phyloP scores from a whole-genome alignment of 2,797 vertebrate genomes.

The Percopsis omiscomaycus region DNA sequence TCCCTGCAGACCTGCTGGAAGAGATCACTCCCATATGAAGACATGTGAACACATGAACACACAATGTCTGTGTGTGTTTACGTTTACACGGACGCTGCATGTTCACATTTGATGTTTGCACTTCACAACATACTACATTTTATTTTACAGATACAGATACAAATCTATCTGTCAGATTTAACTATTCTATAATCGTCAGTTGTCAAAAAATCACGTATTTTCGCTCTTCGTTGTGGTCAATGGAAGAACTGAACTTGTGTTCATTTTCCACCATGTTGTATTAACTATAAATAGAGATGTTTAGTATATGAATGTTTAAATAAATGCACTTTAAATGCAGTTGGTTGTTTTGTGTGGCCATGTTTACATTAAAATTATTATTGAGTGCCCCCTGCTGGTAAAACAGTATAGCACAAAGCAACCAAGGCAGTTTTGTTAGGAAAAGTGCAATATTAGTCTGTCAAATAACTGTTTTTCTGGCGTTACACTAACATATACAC shows the following conservation, averaged over 20 bases:
- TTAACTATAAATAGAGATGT: neutral
- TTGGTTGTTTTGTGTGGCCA: neutral
- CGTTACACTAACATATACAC: neutral
- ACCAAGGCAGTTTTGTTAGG: neutral
- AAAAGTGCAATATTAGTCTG: neutral
- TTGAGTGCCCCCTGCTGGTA: neutral
- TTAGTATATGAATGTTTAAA: constrained; percentile 6
- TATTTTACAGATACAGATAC: no score
- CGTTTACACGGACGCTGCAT: neutral
- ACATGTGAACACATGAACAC: neutral
- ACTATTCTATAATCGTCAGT: no score
- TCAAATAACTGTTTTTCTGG: neutral
- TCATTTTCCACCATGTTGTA: constrained; percentile 15
- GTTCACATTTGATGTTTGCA: neutral
- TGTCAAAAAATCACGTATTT: neutral
- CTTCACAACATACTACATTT: neutral
- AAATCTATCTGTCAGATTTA: no score
- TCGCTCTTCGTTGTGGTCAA: no score
- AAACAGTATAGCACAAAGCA: neutral
- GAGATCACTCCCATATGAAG: constrained; percentile 84
- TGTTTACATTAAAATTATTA: neutral
- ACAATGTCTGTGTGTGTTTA: neutral
- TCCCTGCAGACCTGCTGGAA: constrained; percentile 88
- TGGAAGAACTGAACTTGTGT: neutral
- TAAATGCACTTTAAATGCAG: constrained; percentile 33